These are phyloP conservation scores for Chironomus tepperi DNA, from an alignment of 1,140 invertebrate species.

Conservation along the genomic window DNA sequence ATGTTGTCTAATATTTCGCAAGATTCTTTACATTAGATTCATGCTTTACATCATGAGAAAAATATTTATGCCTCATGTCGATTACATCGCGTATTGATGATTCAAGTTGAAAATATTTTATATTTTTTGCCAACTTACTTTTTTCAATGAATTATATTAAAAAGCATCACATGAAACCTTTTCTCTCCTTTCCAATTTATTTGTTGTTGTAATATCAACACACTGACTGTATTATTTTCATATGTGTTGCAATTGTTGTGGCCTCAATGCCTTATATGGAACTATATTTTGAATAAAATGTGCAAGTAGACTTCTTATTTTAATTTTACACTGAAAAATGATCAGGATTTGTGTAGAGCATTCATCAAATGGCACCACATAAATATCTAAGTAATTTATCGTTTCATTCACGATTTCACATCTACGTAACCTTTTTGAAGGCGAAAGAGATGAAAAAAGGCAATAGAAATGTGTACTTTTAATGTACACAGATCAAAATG, in stretches of 20 bases:
- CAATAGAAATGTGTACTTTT: too few species aligned
- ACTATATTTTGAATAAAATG: neutral
- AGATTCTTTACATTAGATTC: neutral
- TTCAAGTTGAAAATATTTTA: neutral
- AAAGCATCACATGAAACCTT: too few species aligned
- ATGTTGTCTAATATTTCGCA: neutral
- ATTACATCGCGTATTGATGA: neutral
- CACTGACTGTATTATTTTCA: neutral
- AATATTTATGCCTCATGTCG: neutral
- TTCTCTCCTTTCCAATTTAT: too few species aligned
- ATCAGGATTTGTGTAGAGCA: neutral
- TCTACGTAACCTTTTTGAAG: too few species aligned
- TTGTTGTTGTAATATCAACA: too few species aligned
- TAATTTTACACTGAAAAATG: neutral
- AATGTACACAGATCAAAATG: neutral
- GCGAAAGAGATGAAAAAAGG: too few species aligned
- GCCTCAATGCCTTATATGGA: neutral
- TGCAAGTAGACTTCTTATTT: too few species aligned
- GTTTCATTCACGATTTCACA: too few species aligned
- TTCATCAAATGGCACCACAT: slow-evolving; percentile 6
- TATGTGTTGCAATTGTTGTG: neutral
- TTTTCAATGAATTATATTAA: neutral
- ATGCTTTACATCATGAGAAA: neutral
- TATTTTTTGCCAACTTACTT: neutral
- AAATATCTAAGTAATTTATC: neutral